Evolutionary conservation across 1,140 invertebrate genomes (phyloP).

Genomic region (Cotesia glomerata): DNA sequence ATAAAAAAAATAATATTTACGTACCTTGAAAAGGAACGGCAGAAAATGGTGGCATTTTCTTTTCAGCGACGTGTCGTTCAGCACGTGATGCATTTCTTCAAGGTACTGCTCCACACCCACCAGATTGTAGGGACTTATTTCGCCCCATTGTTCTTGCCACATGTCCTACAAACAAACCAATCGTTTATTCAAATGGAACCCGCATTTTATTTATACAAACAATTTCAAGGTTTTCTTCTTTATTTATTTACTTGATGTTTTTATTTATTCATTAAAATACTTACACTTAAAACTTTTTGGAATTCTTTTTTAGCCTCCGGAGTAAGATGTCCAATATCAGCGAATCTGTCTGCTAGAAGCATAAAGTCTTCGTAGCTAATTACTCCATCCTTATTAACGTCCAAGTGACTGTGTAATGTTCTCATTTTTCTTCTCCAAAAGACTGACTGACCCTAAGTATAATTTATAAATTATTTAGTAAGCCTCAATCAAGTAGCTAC

Average conservation of each 20-base stretch:
- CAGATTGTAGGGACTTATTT: constrained; percentile 78
- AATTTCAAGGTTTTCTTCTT: neutral
- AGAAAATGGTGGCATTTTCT: constrained; percentile 77
- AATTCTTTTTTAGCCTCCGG: constrained; percentile 71
- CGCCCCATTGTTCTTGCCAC: constrained; percentile 85
- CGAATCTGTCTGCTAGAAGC: constrained; percentile 75
- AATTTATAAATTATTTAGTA: no score
- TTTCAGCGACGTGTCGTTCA: constrained; percentile 76
- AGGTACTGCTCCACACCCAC: constrained; percentile 81
- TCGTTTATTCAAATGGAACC: constrained; percentile 15
- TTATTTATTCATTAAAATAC: constrained; percentile 20
- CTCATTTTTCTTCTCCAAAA: constrained; percentile 92
- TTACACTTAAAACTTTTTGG: constrained; percentile 69
- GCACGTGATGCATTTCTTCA: constrained; percentile 79
- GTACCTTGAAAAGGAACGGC: constrained; percentile 80
- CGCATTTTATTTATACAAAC: neutral
- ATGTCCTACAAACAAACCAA: constrained; percentile 65
- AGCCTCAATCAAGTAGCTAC: no score
- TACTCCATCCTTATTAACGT: constrained; percentile 85
- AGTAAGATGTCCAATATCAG: constrained; percentile 73
- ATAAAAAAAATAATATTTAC: constrained; percentile 4
- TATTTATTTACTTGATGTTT: no score
- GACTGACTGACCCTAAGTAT: constrained; percentile 72
- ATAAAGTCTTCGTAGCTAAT: constrained; percentile 82
- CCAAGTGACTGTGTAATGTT: constrained; percentile 78